Conservation (phyloP, 2,113 vertebrate genomes). For the Oreochromis spilurus region DNA sequence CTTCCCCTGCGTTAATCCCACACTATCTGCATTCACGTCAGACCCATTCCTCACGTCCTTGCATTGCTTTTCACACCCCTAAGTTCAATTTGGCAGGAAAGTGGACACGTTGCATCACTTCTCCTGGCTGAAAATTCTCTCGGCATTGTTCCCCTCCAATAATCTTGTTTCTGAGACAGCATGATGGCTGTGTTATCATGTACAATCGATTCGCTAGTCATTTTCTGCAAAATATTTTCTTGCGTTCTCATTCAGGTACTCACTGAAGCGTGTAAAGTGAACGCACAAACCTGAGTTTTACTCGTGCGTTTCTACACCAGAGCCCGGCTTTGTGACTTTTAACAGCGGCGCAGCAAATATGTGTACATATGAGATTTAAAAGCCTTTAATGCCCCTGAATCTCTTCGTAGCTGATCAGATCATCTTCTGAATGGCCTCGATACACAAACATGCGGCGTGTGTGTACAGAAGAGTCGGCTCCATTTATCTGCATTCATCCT, state of each 20-base stretch:
- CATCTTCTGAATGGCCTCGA: constrained; percentile 44
- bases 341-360: background rate
- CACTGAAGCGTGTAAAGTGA: background rate
- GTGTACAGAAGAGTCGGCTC: background rate
- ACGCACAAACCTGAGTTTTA: background rate
- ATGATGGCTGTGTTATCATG: background rate
- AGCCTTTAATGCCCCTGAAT: constrained; percentile 54
- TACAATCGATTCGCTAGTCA: constrained; percentile 1
- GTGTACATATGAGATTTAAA: constrained; percentile 39
- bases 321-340: constrained; percentile 1
- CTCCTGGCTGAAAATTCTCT: constrained; percentile 41
- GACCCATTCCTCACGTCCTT: constrained; percentile 34
- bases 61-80: constrained; percentile 51
- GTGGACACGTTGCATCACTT: constrained; percentile 56
- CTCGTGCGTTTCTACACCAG: background rate
- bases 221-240: background rate
- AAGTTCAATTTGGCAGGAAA: constrained; percentile 53
- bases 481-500: constrained; percentile 28
- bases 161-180: constrained; percentile 27
- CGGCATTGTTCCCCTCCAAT: constrained; percentile 39
- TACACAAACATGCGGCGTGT: constrained; percentile 20
- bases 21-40: constrained; percentile 62
- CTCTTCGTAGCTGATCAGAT: constrained; percentile 49
- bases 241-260: background rate
- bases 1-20: constrained; percentile 57